Conservation (phyloP, 2,888 invertebrate genomes). For the Limnephilus rhombicus region DNA sequence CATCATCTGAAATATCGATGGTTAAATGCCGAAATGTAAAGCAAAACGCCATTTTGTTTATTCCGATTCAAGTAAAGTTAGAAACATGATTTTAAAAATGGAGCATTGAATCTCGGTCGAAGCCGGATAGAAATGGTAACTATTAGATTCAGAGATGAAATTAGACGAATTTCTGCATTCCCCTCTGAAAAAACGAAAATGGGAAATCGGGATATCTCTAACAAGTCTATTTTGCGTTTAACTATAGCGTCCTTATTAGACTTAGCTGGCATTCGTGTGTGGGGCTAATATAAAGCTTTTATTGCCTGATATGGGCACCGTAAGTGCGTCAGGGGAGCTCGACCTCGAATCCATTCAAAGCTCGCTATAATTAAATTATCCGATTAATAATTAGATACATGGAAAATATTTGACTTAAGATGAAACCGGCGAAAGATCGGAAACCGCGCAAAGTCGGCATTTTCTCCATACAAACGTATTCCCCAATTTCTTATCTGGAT, state of each 20-base stretch:
- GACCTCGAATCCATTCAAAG: neutral
- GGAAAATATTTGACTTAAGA: no score
- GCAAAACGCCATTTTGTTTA: no score
- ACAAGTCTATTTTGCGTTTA: constrained; percentile 52
- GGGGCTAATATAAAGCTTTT: constrained; percentile 53
- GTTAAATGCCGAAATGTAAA: no score
- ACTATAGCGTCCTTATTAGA: constrained; percentile 53
- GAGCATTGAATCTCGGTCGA: no score
- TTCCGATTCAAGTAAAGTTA: no score
- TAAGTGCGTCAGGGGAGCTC: constrained; percentile 2
- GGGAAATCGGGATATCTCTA: constrained; percentile 52
- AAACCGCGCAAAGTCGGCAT: no score
- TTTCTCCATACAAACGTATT: no score
- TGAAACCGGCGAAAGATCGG: no score
- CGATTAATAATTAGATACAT: neutral
- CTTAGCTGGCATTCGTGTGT: constrained; percentile 47
- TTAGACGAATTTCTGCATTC: constrained; percentile 18
- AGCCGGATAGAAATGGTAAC: neutral
- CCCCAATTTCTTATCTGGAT: no score
- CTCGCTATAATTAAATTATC: neutral
- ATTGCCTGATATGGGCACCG: constrained; percentile 44
- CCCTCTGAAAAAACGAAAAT: constrained; percentile 35
- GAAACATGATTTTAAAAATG: no score
- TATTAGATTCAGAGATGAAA: neutral
- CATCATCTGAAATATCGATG: no score